Percentiles rank a stretch among this genome's conserved stretches.
Evolutionary conservation across 2,888 invertebrate genomes (phyloP).

Genomic region (Hypselothyrea guttata): DNA sequence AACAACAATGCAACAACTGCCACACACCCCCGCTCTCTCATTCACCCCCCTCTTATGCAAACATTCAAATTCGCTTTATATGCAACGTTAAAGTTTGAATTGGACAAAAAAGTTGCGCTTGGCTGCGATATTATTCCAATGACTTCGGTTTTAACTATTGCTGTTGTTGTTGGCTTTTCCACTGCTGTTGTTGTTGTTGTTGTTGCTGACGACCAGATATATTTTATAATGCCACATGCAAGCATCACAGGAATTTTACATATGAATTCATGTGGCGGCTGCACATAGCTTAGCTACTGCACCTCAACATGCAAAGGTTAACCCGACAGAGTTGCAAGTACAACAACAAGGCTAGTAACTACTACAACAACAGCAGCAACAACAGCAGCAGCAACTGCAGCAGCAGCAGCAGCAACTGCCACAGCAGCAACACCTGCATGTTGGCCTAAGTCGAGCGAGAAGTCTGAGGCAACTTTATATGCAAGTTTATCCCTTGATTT

Average conservation of each 20-base stretch:
- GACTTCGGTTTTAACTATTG: constrained; percentile 23
- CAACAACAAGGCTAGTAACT: constrained; percentile 5
- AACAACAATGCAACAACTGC: constrained; percentile 44
- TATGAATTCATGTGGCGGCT: constrained; percentile 46
- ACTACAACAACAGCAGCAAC: constrained; percentile 2
- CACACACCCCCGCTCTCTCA: constrained; percentile 21
- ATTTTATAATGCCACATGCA: constrained; percentile 67
- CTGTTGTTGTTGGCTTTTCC: constrained; percentile 3
- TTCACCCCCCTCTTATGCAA: not conserved
- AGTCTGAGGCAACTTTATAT: constrained; percentile 20
- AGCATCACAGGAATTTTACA: constrained; percentile 50
- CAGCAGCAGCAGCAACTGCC: constrained; percentile 11
- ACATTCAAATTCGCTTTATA: constrained; percentile 11
- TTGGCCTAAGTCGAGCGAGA: too few species aligned
- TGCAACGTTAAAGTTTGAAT: constrained; percentile 57
- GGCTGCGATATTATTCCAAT: constrained; percentile 51
- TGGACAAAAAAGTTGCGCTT: constrained; percentile 52
- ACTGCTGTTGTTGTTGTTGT: constrained; percentile 3
- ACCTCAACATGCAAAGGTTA: constrained; percentile 50
- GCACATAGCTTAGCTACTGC: constrained; percentile 44
- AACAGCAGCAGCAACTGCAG: not conserved
- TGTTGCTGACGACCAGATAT: constrained; percentile 51
- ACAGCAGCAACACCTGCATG: too few species aligned
- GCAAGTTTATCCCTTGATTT: constrained; percentile 71
- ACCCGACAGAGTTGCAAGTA: constrained; percentile 13